Base-by-base conservation (phyloP, 2,797 vertebrate genomes). In the Hylomyscus alleni region DNA sequence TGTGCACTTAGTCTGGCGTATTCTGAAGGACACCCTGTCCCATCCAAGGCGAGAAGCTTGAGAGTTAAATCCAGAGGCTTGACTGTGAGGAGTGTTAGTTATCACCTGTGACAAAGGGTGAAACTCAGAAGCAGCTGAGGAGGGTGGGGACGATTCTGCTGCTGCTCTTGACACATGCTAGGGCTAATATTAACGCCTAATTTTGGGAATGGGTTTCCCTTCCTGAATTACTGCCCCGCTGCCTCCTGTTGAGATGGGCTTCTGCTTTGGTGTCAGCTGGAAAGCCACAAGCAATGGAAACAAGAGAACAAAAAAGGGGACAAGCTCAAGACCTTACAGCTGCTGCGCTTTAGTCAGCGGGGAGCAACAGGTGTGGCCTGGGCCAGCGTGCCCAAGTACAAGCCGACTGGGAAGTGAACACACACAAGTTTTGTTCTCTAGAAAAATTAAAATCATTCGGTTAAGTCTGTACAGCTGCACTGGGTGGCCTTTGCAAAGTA, bases 181-280 rank as follows among this genome's bases (percentile, higher is more conserved):
- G 92, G 77, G 93, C 96, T 96, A 91, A 97, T 85, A 95, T 78
- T 97, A 97, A 94, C 84, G 81, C 69, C 62, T 40, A 34, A 1
- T 37, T 81, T 95, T 73, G 6, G 89, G 86, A 80, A 81, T 89
- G 91, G 14, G 67, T 93, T 96, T 96, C 85, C 93, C 81, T 75
- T 84, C 67, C 88, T 37, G 40, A 60, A 54, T n/a, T 37, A 24
- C n/a, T 26, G 37, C 15, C 52, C 26, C 6, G 44, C 19, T 52
- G 2, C 15, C 40, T 17, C 56, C 56, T 3, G 40, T 8, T 9
- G 76, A 77, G 47, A 50, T 1, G 40, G 76, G 94, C 77, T 29
- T 37, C 37, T 72, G 76, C 50, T 72, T 65, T 82, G 26, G 80
- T 52, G 26, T 76, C 82, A 58, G 85, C 52, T n/a, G 90, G 52